Conservation (phyloP, 1,140 invertebrate genomes). For the Metopolophium dirhodum region DNA sequence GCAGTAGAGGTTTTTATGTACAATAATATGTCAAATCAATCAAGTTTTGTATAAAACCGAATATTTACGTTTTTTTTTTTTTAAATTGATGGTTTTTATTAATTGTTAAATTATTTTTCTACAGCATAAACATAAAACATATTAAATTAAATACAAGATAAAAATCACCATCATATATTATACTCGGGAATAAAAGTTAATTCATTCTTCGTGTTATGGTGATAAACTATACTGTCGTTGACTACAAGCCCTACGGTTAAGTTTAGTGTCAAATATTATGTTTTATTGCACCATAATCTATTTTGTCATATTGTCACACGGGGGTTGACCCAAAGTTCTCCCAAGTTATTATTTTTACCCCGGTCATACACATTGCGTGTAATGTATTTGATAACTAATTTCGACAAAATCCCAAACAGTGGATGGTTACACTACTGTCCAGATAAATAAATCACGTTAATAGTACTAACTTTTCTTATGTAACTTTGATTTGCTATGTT, state of each 20-base stretch:
- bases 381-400: slow-evolving; percentile 16
- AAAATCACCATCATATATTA: background rate
- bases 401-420: background rate
- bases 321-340: background rate
- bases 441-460: slow-evolving; percentile 1
- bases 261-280: slow-evolving; percentile 16
- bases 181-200: background rate
- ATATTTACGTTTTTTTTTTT: background rate
- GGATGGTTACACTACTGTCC: background rate
- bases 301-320: background rate
- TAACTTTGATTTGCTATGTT: background rate
- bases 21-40: background rate
- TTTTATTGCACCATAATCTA: slow-evolving; percentile 4
- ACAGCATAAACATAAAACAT: background rate
- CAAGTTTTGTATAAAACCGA: background rate
- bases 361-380: background rate
- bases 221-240: background rate
- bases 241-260: background rate
- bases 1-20: background rate
- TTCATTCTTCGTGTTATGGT: background rate
- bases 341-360: background rate
- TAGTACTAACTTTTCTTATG: background rate
- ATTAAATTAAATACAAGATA: background rate
- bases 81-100: background rate
- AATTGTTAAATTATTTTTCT: background rate